phyloP scores from a whole-genome alignment of 2,113 vertebrate species.

The Coryphaenoides rupestris region DNA sequence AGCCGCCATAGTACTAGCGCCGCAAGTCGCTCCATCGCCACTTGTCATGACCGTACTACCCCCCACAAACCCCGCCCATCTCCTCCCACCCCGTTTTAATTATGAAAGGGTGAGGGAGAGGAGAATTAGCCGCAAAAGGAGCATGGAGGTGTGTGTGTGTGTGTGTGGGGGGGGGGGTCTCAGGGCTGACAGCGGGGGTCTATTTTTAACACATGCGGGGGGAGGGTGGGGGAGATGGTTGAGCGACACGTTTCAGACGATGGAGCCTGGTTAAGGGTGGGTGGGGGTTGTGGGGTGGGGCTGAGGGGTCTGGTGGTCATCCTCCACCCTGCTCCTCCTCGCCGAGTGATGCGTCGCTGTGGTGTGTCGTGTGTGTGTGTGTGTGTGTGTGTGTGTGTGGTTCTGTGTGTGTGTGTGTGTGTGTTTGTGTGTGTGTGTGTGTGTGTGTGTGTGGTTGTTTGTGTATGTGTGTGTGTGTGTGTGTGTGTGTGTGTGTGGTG shows the following conservation, averaged over 20 bases:
- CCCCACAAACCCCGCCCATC: conserved; percentile 8
- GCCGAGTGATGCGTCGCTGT: conserved; percentile 43
- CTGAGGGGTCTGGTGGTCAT: conserved; percentile 29
- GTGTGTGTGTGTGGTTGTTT: too few relatives aligned
- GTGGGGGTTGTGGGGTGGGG: too few relatives aligned
- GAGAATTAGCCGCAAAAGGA: background rate
- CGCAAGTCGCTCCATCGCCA: conserved; percentile 1
- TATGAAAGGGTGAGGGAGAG: conserved; percentile 12
- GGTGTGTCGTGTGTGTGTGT: conserved; percentile 37
- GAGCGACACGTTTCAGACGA: conserved; percentile 46
- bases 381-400: conserved; percentile 10
- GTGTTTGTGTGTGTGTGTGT: too few relatives aligned
- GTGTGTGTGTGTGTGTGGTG: too few relatives aligned
- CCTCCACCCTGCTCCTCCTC: conserved; percentile 20
- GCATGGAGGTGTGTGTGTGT: background rate
- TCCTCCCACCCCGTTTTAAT: conserved; percentile 27
- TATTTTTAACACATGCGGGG: conserved; percentile 56
- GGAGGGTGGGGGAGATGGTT: conserved; percentile 53
- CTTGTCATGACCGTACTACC: conserved; percentile 18
- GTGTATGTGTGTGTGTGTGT: too few relatives aligned
- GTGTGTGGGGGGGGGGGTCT: background rate
- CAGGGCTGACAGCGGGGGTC: conserved; percentile 40
- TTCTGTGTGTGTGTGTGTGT: too few relatives aligned
- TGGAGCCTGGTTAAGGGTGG: conserved; percentile 20
- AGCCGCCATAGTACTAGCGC: background rate